These are phyloP conservation scores for Aramus guarauna DNA, from an alignment of 2,113 vertebrate genomes.

Conservation along the genomic window DNA sequence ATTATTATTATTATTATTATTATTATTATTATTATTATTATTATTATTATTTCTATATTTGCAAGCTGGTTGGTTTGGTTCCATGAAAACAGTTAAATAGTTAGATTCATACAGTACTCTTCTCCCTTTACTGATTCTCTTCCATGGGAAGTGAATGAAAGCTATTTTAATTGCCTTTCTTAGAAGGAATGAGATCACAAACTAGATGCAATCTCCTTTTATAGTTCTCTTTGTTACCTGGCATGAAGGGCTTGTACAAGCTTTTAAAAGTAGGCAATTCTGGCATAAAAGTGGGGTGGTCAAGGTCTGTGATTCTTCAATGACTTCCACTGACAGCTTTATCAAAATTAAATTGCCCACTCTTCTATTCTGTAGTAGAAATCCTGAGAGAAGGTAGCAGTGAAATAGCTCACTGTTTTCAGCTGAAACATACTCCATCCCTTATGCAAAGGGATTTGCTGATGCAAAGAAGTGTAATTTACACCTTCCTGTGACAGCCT, in stretches of 20 bases:
- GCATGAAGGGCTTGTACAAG: neutral
- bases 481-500: neutral
- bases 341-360: constrained; percentile 38
- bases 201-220: constrained; percentile 18
- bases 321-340: constrained; percentile 17
- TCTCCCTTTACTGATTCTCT: neutral
- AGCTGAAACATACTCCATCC: neutral
- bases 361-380: neutral
- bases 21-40: neutral
- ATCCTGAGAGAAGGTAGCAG: neutral
- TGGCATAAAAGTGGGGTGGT: neutral
- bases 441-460: constrained; percentile 9
- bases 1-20: too few species aligned
- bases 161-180: constrained; percentile 24
- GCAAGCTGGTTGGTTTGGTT: neutral
- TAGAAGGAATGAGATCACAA: neutral
- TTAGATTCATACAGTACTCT: neutral
- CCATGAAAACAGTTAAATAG: neutral
- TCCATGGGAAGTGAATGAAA: neutral
- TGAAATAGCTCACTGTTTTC: constrained; percentile 16
- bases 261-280: constrained; percentile 29
- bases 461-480: constrained; percentile 16
- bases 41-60: neutral
- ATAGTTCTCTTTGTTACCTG: neutral
- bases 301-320: constrained; percentile 40